Evolutionary conservation across 2,797 vertebrate genomes (phyloP).

Genomic region (Brachyalestes nurse): DNA sequence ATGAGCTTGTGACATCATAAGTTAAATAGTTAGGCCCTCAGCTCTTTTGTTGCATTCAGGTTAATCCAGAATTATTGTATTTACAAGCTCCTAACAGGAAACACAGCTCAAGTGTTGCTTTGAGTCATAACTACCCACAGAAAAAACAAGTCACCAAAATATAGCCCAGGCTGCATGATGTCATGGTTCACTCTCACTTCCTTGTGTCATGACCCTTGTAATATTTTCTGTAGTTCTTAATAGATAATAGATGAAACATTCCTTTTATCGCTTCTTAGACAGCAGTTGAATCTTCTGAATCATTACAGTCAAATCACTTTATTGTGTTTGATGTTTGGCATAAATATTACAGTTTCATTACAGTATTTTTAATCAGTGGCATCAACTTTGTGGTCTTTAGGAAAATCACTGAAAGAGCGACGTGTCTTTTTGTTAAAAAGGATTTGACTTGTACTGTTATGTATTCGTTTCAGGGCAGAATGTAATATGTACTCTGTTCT

Average conservation of each 20-base stretch:
- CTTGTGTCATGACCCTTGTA: slow-evolving; percentile 7
- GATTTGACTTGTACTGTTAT: background rate
- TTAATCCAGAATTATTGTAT: slow-evolving; percentile 22
- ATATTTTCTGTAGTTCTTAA: background rate
- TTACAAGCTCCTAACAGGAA: slow-evolving; percentile 13
- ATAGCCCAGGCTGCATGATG: background rate
- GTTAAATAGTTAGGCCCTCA: background rate
- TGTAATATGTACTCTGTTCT: slow-evolving; percentile 21
- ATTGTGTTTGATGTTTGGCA: too few species aligned
- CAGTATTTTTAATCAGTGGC: background rate
- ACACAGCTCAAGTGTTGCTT: background rate
- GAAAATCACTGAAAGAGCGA: background rate
- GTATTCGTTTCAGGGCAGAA: slow-evolving; percentile 14
- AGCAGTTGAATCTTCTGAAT: background rate
- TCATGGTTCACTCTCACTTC: background rate
- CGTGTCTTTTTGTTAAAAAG: background rate
- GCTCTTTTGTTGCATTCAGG: slow-evolving; percentile 9
- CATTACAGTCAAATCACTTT: background rate
- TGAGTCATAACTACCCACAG: slow-evolving; percentile 20
- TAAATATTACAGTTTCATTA: background rate
- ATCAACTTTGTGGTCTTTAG: background rate
- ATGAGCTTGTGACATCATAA: background rate
- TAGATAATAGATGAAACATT: background rate
- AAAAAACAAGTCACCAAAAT: slow-evolving; percentile 12
- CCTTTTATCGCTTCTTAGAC: background rate